phyloP scores from a whole-genome alignment of 2,888 invertebrate species.

The Scrobipalpa costella region DNA sequence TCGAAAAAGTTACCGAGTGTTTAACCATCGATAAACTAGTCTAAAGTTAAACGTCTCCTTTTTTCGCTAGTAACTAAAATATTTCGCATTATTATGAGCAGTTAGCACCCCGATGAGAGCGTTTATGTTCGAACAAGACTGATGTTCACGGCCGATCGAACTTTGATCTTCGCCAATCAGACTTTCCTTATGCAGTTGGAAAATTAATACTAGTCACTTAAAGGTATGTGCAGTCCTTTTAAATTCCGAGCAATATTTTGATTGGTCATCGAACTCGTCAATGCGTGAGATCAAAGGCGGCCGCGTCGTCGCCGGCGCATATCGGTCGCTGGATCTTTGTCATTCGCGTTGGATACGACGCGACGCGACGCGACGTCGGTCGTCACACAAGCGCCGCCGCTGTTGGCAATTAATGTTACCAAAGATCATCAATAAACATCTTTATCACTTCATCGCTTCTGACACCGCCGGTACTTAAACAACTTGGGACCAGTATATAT shows the following conservation, averaged over 20 bases:
- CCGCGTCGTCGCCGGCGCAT: conserved; percentile 58
- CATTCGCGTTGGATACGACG: conserved; percentile 63
- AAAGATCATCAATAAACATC: conserved; percentile 79
- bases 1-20: conserved; percentile 57
- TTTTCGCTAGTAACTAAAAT: conserved; percentile 33
- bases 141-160: conserved; percentile 25
- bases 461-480: conserved; percentile 68
- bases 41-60: conserved; percentile 43
- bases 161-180: conserved; percentile 16
- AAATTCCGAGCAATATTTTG: conserved; percentile 62
- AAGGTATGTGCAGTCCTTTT: conserved; percentile 29
- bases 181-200: conserved; percentile 21
- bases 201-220: conserved; percentile 23
- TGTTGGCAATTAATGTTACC: conserved; percentile 76
- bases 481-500: conserved; percentile 61
- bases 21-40: conserved; percentile 60
- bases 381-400: conserved; percentile 71
- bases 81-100: conserved; percentile 33
- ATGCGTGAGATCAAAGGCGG: conserved; percentile 65
- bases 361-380: conserved; percentile 50
- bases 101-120: conserved; percentile 27
- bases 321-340: conserved; percentile 73
- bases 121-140: conserved; percentile 25
- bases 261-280: conserved; percentile 72
- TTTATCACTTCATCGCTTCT: conserved; percentile 77